phyloP scores from a whole-genome alignment of 2,888 invertebrate genomes.

The Pristionchus exspectatus region DNA sequence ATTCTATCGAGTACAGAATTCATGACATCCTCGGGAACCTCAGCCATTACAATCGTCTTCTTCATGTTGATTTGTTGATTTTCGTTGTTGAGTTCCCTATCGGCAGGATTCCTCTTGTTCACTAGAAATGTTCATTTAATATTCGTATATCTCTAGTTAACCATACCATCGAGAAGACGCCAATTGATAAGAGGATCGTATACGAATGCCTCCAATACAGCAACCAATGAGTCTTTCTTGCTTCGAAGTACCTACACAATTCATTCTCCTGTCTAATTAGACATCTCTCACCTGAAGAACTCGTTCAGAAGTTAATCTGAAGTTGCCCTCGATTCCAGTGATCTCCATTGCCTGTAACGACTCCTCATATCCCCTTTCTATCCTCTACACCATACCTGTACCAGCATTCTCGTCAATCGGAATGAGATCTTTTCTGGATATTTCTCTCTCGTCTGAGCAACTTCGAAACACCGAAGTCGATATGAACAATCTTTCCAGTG shows the following conservation, averaged over 20 bases:
- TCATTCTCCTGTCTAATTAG: neutral
- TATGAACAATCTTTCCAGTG: constrained; percentile 98
- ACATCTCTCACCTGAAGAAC: constrained; percentile 86
- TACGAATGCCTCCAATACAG: constrained; percentile 98
- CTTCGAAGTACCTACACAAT: constrained; percentile 56
- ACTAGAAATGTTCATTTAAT: neutral
- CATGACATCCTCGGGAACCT: constrained; percentile 58
- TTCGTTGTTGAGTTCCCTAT: too few relatives aligned
- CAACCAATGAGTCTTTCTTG: constrained; percentile 92
- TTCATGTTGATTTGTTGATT: constrained; percentile 18
- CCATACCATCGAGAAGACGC: constrained; percentile 86
- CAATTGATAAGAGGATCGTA: constrained; percentile 99
- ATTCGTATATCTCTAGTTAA: neutral
- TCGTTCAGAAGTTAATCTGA: constrained; percentile 95
- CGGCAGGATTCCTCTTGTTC: neutral
- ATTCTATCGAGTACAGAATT: constrained; percentile 69
- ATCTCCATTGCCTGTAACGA: constrained; percentile 83
- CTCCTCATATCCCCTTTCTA: neutral
- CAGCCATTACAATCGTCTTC: constrained; percentile 49
- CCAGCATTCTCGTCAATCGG: constrained; percentile 96
- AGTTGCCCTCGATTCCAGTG: constrained; percentile 98
- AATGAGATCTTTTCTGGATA: constrained; percentile 99
- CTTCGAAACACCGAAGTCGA: constrained; percentile 99
- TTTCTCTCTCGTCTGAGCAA: constrained; percentile 98
- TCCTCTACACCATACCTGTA: constrained; percentile 92